phyloP scores from a whole-genome alignment of 2,113 vertebrate species.

The Percopsis transmontana region DNA sequence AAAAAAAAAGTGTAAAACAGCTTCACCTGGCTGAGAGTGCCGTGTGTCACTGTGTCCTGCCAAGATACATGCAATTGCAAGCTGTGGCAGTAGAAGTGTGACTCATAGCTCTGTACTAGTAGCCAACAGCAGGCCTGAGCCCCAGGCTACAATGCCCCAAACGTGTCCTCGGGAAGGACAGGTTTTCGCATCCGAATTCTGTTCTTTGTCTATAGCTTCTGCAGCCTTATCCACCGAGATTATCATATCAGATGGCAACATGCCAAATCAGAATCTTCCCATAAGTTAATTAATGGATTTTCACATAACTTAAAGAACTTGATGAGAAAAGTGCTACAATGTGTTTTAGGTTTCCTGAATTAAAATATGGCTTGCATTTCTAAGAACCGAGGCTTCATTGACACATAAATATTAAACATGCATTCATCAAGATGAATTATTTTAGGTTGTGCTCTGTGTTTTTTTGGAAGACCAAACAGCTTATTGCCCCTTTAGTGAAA shows the following conservation, averaged over 20 bases:
- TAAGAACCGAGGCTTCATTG: neutral
- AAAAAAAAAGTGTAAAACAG: slow-evolving; percentile 4
- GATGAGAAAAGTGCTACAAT: slow-evolving; percentile 31
- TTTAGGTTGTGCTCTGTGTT: too few species aligned
- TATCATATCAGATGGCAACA: slow-evolving; percentile 48
- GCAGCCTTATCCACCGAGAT: slow-evolving; percentile 46
- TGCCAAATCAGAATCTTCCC: slow-evolving; percentile 54
- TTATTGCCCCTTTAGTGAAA: too few species aligned
- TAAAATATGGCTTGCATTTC: neutral
- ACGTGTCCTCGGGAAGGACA: slow-evolving; percentile 30
- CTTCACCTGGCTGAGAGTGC: slow-evolving; percentile 46
- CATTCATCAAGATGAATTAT: too few species aligned
- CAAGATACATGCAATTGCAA: slow-evolving; percentile 40
- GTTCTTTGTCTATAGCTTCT: slow-evolving; percentile 34
- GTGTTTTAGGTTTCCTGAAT: slow-evolving; percentile 17
- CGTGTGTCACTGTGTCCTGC: slow-evolving; percentile 24
- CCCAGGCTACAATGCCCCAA: neutral
- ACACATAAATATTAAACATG: too few species aligned
- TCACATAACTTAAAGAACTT: slow-evolving; percentile 47
- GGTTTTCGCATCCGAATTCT: slow-evolving; percentile 42
- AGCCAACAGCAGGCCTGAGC: slow-evolving; percentile 29
- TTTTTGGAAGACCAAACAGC: too few species aligned
- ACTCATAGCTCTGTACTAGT: slow-evolving; percentile 57
- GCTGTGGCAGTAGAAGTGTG: slow-evolving; percentile 56
- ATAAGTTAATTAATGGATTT: slow-evolving; percentile 54